phyloP scores from a whole-genome alignment of 2,888 invertebrate genomes.

The Pollenia labialis region DNA sequence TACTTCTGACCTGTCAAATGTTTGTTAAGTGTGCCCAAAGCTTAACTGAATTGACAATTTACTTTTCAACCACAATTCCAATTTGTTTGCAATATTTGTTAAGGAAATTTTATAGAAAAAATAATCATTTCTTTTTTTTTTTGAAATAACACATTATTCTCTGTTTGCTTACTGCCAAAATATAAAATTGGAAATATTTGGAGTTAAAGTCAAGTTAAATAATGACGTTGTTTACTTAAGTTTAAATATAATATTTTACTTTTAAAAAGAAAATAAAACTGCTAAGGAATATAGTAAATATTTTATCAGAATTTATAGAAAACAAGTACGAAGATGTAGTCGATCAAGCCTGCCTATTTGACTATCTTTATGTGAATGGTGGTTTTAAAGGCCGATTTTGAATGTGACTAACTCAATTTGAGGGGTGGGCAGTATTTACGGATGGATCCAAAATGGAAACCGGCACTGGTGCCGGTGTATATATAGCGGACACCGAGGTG shows the following conservation, averaged over 20 bases:
- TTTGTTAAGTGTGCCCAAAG: not conserved
- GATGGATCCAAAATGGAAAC: too few species aligned
- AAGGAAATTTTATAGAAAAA: not conserved
- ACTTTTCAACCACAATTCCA: not conserved
- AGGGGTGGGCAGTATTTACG: too few species aligned
- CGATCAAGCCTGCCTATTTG: too few species aligned
- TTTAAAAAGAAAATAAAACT: conserved; percentile 38
- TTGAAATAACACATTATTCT: conserved; percentile 23
- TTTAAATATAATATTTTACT: conserved; percentile 13
- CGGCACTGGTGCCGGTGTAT: too few species aligned
- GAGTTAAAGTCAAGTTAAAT: conserved; percentile 46
- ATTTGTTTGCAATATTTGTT: not conserved
- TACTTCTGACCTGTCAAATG: not conserved
- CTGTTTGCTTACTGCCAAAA: conserved; percentile 47
- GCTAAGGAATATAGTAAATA: not conserved
- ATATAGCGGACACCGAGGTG: too few species aligned
- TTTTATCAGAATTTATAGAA: not conserved
- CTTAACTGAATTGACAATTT: conserved; percentile 1
- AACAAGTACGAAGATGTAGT: not conserved
- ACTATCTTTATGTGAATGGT: too few species aligned
- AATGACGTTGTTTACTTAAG: conserved; percentile 56
- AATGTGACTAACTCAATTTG: too few species aligned
- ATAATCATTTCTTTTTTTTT: not conserved
- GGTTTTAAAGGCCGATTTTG: too few species aligned
- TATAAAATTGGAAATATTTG: not conserved